phyloP scores from a whole-genome alignment of 35 echinoderm and acorn worm genomes.

The Apostichopus californicus region DNA sequence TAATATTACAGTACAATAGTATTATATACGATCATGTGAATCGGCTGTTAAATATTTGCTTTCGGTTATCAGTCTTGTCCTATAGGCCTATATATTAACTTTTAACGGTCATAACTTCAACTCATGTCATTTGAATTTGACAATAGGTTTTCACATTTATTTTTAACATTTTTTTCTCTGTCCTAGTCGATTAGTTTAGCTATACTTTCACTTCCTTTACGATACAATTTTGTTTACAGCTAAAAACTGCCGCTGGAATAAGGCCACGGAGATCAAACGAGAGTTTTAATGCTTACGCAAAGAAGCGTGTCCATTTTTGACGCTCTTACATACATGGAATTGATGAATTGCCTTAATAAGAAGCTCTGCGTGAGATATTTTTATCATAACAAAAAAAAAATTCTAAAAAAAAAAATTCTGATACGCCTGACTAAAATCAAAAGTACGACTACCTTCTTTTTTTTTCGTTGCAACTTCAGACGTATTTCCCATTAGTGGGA shows the following conservation, averaged over 20 bases:
- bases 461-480: not conserved
- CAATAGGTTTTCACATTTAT: too few relatives aligned
- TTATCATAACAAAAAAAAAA: constrained; percentile 20
- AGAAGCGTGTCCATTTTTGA: not conserved
- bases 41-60: too few relatives aligned
- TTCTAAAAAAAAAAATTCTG: not conserved
- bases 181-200: too few relatives aligned
- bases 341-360: constrained; percentile 47
- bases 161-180: too few relatives aligned
- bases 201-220: too few relatives aligned
- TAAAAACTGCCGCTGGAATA: not conserved
- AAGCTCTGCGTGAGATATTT: constrained; percentile 3
- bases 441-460: constrained; percentile 7
- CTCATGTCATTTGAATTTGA: too few relatives aligned
- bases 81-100: too few relatives aligned
- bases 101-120: too few relatives aligned
- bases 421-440: constrained; percentile 27
- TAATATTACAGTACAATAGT: too few relatives aligned
- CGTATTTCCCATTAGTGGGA: constrained; percentile 26
- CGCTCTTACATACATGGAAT: not conserved
- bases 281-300: constrained; percentile 13
- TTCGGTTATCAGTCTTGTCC: too few relatives aligned
- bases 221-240: constrained; percentile 27
- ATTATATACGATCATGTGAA: too few relatives aligned
- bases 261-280: not conserved